Evolutionary conservation across 2,888 invertebrate species (phyloP), one percentile per base, ranked within the genome.

Genomic region (Tuberolachnus salignus): DNA sequence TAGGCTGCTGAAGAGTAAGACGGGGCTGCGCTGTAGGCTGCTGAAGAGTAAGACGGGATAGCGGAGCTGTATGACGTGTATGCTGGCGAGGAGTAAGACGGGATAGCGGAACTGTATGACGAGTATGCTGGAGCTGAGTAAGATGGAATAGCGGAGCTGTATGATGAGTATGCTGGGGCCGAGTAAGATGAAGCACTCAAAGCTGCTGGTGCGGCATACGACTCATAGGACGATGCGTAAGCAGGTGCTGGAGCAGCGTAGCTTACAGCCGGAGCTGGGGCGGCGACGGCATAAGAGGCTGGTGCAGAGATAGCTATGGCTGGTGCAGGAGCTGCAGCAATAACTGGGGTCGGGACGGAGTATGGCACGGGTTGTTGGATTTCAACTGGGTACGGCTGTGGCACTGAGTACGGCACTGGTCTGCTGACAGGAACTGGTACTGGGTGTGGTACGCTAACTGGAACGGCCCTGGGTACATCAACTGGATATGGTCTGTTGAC

Each of bases 341-440:
- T 19, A n/a, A 71, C 67, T 26, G 81, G 74, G 13, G 81, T 82
- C 6, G 83, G 82, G 3, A 82, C 82, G 26, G 81, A 70, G 9
- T 82, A 82, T 16, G 82, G 83, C 10, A 83, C 82, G 11, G 82
- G 80, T 69, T 81, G 80, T 49, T 81, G 82, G 16, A 80, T 49
- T 71, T 82, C 82, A 1, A 83, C 82, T 42, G 83, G 82, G 57
- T 81, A 81, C 0, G 83, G 83, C 19, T 82, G 82, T n/a, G 83
- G 83, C 1, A 83, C 82, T 14, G 83, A 61, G 44, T 82, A 82
- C 44, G 81, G 81, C 8, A 82, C 81, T 2, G 82, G 82, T 82
- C 42, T 57, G 67, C 19, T 78, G 3, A 78, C 78, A 9, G 66
- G 1, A 13, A 67, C 66, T 49, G 83, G 83, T 1, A 82, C 82